Evolutionary conservation across 2,797 vertebrate species (phyloP), one percentile per base, ranked within the genome.

Genomic region (Etheostoma perlongum): DNA sequence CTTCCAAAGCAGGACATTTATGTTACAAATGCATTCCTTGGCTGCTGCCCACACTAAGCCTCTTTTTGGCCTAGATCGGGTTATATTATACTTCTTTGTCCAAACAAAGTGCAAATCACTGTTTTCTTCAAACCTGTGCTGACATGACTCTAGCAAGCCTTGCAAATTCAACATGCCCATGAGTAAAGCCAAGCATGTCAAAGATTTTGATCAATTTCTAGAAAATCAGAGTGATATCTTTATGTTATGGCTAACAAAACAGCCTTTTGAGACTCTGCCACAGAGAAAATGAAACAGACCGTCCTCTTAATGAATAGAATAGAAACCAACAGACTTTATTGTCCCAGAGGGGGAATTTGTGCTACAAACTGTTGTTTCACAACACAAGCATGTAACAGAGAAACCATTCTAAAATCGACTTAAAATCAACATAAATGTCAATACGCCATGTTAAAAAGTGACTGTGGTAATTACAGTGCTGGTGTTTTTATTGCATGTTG

Each of bases 21-120:
- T 72, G 82, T 89, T 83, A 76, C 72, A 86, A 84, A 91, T 89
- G 46, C 91, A 91, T 93, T 93, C 86, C 85, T 87, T 90, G 87
- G 91, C 89, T 87, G 79, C 81, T 19, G 70, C 68, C 19, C 0
- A 1, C 66, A 42, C 57, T 94, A 95, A 94, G 90, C 92, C 82
- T 71, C 89, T 94, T 88, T 93, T 84, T 90, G 85, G 67, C 82
- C 83, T 65, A 76, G 74, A 88, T 86, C 58, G 51, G 68, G 53
- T 81, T 79, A 67, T 70, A 84, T 78, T 88, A 65, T 83, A 76
- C 66, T 73, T 82, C 81, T 89, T 90, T 91, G 82, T 86, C 81
- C 79, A 82, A 82, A 87, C 65, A 78, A 79, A 72, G 63, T 68
- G 71, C 68, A 85, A 72, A 79, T 70, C 16, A 63, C 70, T 54